Base-by-base conservation (phyloP, 2,888 invertebrate species). In the Drosophila buzzatii region DNA sequence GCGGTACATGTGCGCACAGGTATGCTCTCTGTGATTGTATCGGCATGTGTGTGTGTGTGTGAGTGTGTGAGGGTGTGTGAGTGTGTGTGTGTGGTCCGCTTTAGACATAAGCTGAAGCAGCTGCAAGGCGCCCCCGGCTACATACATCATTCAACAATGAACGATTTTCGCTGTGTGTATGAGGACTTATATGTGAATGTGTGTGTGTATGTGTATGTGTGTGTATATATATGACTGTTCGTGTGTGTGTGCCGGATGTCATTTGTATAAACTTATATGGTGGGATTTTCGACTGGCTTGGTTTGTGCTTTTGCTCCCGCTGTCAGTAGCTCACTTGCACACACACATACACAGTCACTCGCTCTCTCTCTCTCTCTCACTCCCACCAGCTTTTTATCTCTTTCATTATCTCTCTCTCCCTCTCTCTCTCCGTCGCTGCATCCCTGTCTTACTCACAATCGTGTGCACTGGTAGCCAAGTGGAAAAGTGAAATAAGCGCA, bases 141-240 rank as follows among this genome's bases (percentile, higher is more conserved):
- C 74, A 80, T 83, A 79, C 79, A 85, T 85, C 86, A 85, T 83
- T 83, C 84, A 88, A 81, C 86, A 88, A 82, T 66, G 47, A 53
- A 52, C 59, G 44, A 66, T 7, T 63, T 51, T 27, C 42, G 49
- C 53, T 10, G 5, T 23, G 10, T 49, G n/a, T 41, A n/a, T 41
- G 14, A 1, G 8, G n/a, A 16, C 3, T 2, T 7, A 7, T 14
- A 44, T 47, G 0, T 27, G 5, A 6, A 18, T 35, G 18, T 52
- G 1, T 37, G 3, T 16, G 4, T 20, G n/a, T 18, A 1, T 27
- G 23, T 3, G 10, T 23, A 2, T 18, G 10, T 51, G 3, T n/a
- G 1, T n/a, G 16, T 20, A 0, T 14, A 4, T 2, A 1, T 20
- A 2, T 8, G 2, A 27, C 31, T 41, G 20, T 58, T 31, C 55